phyloP scores from a whole-genome alignment of 2,797 vertebrate genomes.

The Phoxinus dragarum region DNA sequence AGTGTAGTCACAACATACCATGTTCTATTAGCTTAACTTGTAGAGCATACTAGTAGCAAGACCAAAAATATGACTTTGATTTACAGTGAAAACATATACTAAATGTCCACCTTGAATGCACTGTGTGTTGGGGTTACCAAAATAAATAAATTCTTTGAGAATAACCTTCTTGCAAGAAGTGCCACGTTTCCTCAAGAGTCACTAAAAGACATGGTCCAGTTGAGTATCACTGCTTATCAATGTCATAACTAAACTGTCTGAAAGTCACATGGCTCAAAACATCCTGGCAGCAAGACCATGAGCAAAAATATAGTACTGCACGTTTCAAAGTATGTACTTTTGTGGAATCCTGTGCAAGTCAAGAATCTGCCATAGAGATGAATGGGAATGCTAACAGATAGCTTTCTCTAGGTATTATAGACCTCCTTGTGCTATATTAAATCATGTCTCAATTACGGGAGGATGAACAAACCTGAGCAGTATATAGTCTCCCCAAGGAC shows the following conservation, averaged over 20 bases:
- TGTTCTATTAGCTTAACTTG: neutral
- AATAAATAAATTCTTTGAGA: conserved; percentile 72
- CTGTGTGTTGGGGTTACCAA: neutral
- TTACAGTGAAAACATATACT: neutral
- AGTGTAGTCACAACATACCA: neutral
- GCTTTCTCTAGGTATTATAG: conserved; percentile 22
- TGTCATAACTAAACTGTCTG: neutral
- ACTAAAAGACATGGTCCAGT: conserved; percentile 62
- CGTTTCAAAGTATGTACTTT: neutral
- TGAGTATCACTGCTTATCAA: neutral
- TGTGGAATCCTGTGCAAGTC: neutral
- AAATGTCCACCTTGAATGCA: neutral
- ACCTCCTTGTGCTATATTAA: conserved; percentile 63
- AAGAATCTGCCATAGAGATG: neutral
- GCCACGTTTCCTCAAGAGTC: conserved; percentile 70
- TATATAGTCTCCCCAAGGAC: conserved; percentile 71
- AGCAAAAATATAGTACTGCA: neutral
- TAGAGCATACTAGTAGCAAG: neutral
- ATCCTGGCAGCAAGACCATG: neutral
- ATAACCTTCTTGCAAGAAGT: conserved; percentile 75
- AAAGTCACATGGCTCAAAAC: neutral
- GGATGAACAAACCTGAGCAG: conserved; percentile 71
- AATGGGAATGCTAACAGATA: neutral
- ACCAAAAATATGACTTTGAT: neutral
- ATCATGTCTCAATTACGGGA: conserved; percentile 81